phyloP scores from a whole-genome alignment of 2,797 vertebrate species.

The Babyrousa celebensis region DNA sequence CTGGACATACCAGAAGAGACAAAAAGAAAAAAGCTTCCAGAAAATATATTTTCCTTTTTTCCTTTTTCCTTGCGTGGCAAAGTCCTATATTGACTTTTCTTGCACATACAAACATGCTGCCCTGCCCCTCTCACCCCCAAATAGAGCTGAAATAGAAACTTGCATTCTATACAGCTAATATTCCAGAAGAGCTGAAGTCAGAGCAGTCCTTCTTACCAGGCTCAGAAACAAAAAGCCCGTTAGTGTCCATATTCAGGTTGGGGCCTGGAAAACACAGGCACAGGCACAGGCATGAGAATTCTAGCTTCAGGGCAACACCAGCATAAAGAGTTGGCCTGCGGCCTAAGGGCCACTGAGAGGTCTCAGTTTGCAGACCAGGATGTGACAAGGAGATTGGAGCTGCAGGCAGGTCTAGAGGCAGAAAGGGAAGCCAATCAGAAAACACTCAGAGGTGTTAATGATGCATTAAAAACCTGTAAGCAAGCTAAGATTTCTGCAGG shows the following conservation, averaged over 20 bases:
- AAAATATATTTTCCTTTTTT: background rate
- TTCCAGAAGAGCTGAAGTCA: background rate
- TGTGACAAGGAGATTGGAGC: background rate
- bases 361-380: slow-evolving; percentile 61
- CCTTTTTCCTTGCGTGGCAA: background rate
- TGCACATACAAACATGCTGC: too few relatives aligned
- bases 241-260: too few relatives aligned
- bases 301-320: background rate
- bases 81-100: background rate
- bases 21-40: background rate
- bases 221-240: background rate
- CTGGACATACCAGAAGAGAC: background rate
- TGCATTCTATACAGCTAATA: background rate
- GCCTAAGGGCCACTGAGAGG: background rate
- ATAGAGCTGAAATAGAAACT: background rate
- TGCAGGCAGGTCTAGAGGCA: background rate
- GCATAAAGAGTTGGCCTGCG: background rate
- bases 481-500: background rate
- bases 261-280: background rate
- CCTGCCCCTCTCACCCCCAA: too few relatives aligned
- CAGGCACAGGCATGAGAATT: background rate
- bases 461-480: slow-evolving; percentile 42
- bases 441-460: background rate
- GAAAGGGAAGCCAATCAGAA: slow-evolving; percentile 1
- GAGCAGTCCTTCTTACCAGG: background rate